A percentile compares a stretch with the other conserved stretches of the same genome.
These are phyloP conservation scores for Drosophila saltans DNA, from an alignment of 1,140 invertebrate species.

Conservation along the genomic window DNA sequence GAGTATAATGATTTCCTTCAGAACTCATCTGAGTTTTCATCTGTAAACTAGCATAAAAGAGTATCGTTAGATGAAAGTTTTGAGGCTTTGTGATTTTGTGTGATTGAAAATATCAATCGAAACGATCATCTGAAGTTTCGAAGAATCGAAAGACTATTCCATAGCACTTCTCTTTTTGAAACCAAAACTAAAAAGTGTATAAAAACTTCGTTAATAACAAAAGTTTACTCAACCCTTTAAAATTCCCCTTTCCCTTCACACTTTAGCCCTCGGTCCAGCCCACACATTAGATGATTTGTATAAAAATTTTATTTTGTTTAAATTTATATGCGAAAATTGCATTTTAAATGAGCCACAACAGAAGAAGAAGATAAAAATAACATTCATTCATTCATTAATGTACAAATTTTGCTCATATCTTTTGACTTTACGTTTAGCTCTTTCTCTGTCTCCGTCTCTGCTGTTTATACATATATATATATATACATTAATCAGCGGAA, in stretches of 20 bases:
- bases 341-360: constrained; percentile 56
- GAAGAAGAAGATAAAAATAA: constrained; percentile 7
- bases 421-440: constrained; percentile 19
- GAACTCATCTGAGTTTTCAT: background rate
- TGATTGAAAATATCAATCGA: no score
- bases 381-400: constrained; percentile 54
- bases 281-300: constrained; percentile 73
- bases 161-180: background rate
- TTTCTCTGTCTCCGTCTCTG: constrained; percentile 23
- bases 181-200: background rate
- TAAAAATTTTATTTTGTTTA: constrained; percentile 56
- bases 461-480: constrained; percentile 27
- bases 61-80: no score
- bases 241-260: background rate
- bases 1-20: background rate
- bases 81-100: no score
- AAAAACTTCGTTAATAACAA: background rate
- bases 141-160: no score
- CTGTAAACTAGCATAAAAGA: no score
- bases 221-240: background rate
- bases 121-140: no score
- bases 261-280: constrained; percentile 30
- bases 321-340: constrained; percentile 80
- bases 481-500: constrained; percentile 67
- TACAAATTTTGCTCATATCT: constrained; percentile 59